Evolutionary conservation across 2,113 vertebrate genomes (phyloP), one percentile per base, ranked within the genome.

Genomic region (Smithornis capensis): DNA sequence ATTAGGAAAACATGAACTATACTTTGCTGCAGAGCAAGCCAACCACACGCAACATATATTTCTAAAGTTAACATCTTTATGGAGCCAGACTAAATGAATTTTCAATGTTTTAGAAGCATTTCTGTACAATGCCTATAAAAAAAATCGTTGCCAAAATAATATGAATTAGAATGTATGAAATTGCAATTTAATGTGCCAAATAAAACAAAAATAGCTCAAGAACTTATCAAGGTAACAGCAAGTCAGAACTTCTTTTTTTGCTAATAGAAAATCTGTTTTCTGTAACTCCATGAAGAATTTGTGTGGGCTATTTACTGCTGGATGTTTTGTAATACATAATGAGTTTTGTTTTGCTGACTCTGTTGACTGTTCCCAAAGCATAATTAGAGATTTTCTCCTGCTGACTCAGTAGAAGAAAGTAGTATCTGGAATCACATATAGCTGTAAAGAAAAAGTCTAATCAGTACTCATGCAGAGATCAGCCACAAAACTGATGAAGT

Each of bases 291-390:
- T 56, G 74, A 89, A 92, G 35, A 95, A 80, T 80, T 76, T 78
- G 14, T 0, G 0, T 50, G 49, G 89, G 19, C 38, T 70, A 45
- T 70, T 94, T 56, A 28, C 60, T 71, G 67, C 55, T 86, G 67
- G 55, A 56, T 60, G 62, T 92, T 92, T 87, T 63, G 33, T 80
- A 91, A 92, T 77, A 80, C 25, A n/a, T 91, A 83, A 89, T 63
- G 52, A 88, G 15, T 84, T 86, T 91, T 95, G 64, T 95, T 94
- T 92, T 96, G 92, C 91, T 96, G 91, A 94, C 67, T 85, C 83
- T 89, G 27, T 95, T 89, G 57, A 71, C 91, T 96, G 62, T 56
- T 44, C 57, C 68, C 37, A 74, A 63, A 90, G 56, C 23, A 81
- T 94, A 94, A 95, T 91, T 95, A 91, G 55, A 89, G 50, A 67